Evolutionary conservation across 2,888 invertebrate species (phyloP).

Genomic region (Patella depressa): DNA sequence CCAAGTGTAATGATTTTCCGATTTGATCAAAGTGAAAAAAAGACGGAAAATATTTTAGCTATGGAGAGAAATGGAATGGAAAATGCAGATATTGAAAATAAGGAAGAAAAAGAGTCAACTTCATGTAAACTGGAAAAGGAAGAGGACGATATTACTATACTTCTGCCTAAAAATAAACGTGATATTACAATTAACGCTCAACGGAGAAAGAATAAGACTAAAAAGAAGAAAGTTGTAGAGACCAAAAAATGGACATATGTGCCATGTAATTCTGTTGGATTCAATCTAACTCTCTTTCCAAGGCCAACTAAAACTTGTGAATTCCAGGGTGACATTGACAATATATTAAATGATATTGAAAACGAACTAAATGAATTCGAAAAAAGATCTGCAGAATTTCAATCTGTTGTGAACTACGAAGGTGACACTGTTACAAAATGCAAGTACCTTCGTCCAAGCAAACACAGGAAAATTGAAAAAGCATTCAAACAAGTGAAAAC

Average conservation of each 20-base stretch:
- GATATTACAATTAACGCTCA: background rate
- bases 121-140: no score
- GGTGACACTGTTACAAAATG: conserved; percentile 23
- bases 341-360: background rate
- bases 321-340: background rate
- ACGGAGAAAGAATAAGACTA: conserved; percentile 13
- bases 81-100: no score
- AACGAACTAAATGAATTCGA: conserved; percentile 33
- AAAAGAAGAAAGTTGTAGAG: conserved; percentile 35
- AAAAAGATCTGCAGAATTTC: conserved; percentile 26
- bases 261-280: conserved; percentile 43
- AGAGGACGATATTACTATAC: background rate
- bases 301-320: conserved; percentile 31
- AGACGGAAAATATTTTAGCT: no score
- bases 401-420: conserved; percentile 33
- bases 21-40: no score
- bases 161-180: background rate
- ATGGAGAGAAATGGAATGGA: no score
- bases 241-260: conserved; percentile 53
- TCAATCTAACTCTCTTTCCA: conserved; percentile 52
- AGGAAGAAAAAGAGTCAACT: no score
- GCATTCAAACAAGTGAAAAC: conserved; percentile 60
- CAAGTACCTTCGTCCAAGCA: conserved; percentile 43
- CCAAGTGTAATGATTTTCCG: no score
- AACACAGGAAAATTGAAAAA: conserved; percentile 49